Percentiles rank a stretch among this genome's conserved stretches.
Conservation (phyloP, 2,113 vertebrate species). For the Chiloscyllium plagiosum region DNA sequence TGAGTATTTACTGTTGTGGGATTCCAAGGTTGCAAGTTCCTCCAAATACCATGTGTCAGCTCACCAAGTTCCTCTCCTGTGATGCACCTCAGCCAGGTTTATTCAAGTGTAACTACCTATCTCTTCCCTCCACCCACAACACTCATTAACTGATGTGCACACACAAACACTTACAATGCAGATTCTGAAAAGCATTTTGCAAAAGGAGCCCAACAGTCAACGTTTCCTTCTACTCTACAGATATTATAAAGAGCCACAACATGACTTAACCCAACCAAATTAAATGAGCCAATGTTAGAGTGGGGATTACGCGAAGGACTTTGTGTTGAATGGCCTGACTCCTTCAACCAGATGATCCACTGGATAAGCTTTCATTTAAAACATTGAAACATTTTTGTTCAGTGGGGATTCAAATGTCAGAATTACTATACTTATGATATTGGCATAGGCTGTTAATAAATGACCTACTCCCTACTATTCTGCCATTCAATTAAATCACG, state of each 20-base stretch:
- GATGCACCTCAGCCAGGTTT: too few relatives aligned
- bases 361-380: not conserved
- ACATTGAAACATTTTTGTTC: not conserved
- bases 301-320: not conserved
- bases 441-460: too few relatives aligned
- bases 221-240: not conserved
- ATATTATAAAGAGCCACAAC: not conserved
- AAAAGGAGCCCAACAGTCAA: not conserved
- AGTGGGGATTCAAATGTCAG: too few relatives aligned
- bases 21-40: not conserved
- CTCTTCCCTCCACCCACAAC: too few relatives aligned
- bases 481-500: not conserved
- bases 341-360: not conserved
- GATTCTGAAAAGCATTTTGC: not conserved
- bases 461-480: not conserved
- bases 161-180: not conserved
- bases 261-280: not conserved
- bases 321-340: not conserved
- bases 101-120: too few relatives aligned
- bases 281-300: not conserved
- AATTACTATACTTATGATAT: too few relatives aligned
- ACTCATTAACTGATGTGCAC: not conserved
- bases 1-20: not conserved
- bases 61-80: not conserved
- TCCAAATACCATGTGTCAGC: not conserved